phyloP scores from a whole-genome alignment of 1,140 invertebrate species.

The Drosophila bocki region DNA sequence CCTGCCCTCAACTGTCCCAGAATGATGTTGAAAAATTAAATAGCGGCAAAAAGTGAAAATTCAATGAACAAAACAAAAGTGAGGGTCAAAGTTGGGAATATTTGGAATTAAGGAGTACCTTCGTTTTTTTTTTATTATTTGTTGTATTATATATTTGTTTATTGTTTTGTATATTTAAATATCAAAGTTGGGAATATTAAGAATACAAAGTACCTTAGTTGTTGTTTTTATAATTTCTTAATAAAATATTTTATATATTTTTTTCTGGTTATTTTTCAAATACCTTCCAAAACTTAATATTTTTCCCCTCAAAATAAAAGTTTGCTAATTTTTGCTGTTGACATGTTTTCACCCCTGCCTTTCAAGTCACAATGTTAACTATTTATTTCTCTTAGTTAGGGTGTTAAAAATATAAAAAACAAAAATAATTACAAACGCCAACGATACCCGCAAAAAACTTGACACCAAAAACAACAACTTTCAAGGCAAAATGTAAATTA shows the following conservation, averaged over 20 bases:
- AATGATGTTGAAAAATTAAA: conserved; percentile 49
- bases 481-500: conserved; percentile 64
- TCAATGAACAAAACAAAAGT: conserved; percentile 18
- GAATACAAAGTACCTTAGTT: too few relatives aligned
- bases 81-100: background rate
- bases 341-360: background rate
- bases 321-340: background rate
- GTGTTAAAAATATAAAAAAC: conserved; percentile 7
- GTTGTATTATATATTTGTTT: background rate
- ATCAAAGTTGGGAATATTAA: background rate
- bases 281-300: too few relatives aligned
- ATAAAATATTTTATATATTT: background rate
- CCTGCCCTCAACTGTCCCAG: conserved; percentile 18
- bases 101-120: too few relatives aligned
- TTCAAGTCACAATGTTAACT: background rate
- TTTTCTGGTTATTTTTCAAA: too few relatives aligned
- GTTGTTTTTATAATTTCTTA: background rate
- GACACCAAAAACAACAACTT: conserved; percentile 37
- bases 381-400: background rate
- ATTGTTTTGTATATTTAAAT: background rate
- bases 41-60: conserved; percentile 25
- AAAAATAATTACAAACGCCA: background rate
- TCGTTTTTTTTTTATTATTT: too few relatives aligned
- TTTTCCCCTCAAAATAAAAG: background rate
- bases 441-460: background rate